Percentiles rank a stretch among this genome's conserved stretches.
Conservation (phyloP, 2,113 vertebrate genomes). For the Nasalis larvatus region DNA sequence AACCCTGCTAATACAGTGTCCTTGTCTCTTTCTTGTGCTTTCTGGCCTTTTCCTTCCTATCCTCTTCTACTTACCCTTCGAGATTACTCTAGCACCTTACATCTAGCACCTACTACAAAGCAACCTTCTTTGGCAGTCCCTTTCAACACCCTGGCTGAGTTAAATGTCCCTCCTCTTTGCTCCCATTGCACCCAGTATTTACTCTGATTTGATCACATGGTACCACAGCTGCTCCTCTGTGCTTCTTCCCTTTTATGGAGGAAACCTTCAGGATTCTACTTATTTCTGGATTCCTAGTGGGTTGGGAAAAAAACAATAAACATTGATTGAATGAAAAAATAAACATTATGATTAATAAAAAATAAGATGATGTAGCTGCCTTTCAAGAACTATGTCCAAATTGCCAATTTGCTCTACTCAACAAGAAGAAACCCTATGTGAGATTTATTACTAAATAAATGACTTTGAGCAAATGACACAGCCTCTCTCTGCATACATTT, state of each 20-base stretch:
- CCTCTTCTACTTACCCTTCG: not conserved
- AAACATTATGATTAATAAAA: slow-evolving; percentile 8
- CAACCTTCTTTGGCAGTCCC: not conserved
- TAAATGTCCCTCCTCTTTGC: not conserved
- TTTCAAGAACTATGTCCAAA: slow-evolving; percentile 10
- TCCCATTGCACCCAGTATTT: not conserved
- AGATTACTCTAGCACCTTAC: not conserved
- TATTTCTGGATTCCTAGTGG: not conserved
- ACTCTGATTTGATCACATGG: not conserved
- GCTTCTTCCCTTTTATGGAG: not conserved
- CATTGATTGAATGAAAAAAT: not conserved
- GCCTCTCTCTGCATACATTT: not conserved
- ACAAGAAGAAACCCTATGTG: not conserved
- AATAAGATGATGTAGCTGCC: not conserved
- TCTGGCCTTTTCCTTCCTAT: not conserved
- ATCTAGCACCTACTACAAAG: not conserved
- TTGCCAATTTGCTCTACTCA: not conserved
- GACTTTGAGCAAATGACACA: not conserved
- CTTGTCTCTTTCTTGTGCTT: not conserved
- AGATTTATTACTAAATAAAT: not conserved
- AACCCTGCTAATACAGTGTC: not conserved
- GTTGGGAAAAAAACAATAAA: not conserved
- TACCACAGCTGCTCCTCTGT: not conserved
- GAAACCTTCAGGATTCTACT: not conserved
- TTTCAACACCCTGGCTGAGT: not conserved